Base-by-base conservation (phyloP, 2,888 invertebrate genomes). In the Drosophila limbata region DNA sequence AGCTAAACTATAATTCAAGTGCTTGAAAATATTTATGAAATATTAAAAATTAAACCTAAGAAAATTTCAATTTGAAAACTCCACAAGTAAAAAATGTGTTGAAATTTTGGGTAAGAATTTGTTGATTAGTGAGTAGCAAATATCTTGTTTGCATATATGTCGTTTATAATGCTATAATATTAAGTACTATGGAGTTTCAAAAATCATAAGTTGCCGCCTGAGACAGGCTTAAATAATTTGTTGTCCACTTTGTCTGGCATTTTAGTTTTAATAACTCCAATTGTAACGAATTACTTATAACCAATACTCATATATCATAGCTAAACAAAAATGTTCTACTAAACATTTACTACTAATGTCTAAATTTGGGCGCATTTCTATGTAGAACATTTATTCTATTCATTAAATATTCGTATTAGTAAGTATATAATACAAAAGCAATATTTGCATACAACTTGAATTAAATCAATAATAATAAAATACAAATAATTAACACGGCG, bases 11-110 rank as follows among this genome's bases (percentile, higher is more conserved):
- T 75, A 70, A 73, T 73, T 80, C 84, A 84, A 84, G 84, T 84
- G 84, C 84, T 84, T 86, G 69, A 79, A 66, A 84, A 84, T 86
- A 84, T 86, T 84, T 86, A 51, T 51, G 65, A 84, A 84, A 86
- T 84, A 84, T 84, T 84, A 52, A 66, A 79, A 85, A 84, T 68
- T 2, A 33, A 65, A 37, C 50, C 6, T 25, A 56, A 50, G 25
- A n/a, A 60, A 62, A 61, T 45, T 40, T 11, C 4, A 50, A 62
- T 68, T 53, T 47, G 51, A 37, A 47, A 66, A 63, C 63, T 77
- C 56, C 47, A 55, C 63, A 56, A 77, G 51, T 65, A 40, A 53
- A 63, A 62, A 59, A 61, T 77, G 33, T 67, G 74, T 71, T 73
- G 56, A 69, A 56, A 63, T 19, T 55, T 76, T 77, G 63, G 64